A percentile compares a stretch with the other conserved stretches of the same genome.
Evolutionary conservation across 1,140 invertebrate species (phyloP).

Genomic region (Parapsyche elsis): DNA sequence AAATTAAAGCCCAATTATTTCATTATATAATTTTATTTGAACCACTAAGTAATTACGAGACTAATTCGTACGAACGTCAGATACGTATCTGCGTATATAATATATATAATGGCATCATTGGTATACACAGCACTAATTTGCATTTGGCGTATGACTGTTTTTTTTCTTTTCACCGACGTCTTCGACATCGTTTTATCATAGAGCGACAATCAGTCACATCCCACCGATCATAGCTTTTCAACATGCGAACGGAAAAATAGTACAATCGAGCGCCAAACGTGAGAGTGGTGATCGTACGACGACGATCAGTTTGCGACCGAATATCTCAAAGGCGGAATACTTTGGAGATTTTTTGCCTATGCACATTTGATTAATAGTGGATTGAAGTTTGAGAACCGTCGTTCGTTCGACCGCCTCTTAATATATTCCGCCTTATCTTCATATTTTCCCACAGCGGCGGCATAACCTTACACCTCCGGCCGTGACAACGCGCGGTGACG

Average conservation of each 20-base stretch:
- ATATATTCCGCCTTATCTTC: constrained; percentile 48
- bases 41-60: constrained; percentile 24
- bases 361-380: too few species aligned
- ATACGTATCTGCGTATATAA: constrained; percentile 16
- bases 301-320: too few species aligned
- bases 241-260: background rate
- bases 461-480: constrained; percentile 47
- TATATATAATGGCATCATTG: constrained; percentile 33
- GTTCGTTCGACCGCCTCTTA: background rate
- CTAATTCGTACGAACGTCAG: constrained; percentile 16
- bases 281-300: too few species aligned
- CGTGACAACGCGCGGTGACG: constrained; percentile 40
- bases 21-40: background rate
- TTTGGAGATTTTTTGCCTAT: too few species aligned
- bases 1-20: background rate
- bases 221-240: constrained; percentile 4
- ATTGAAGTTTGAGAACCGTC: constrained; percentile 9
- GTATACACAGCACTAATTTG: constrained; percentile 30
- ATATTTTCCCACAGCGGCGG: constrained; percentile 44
- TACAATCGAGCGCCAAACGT: too few species aligned
- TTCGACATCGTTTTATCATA: constrained; percentile 29
- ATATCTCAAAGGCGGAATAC: too few species aligned
- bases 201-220: constrained; percentile 36
- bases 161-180: constrained; percentile 15
- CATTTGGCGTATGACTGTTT: constrained; percentile 35